Percentiles rank a stretch among this genome's conserved stretches.
Evolutionary conservation across 2,113 vertebrate species (phyloP).

Genomic region (Datnioides undecimradiatus): DNA sequence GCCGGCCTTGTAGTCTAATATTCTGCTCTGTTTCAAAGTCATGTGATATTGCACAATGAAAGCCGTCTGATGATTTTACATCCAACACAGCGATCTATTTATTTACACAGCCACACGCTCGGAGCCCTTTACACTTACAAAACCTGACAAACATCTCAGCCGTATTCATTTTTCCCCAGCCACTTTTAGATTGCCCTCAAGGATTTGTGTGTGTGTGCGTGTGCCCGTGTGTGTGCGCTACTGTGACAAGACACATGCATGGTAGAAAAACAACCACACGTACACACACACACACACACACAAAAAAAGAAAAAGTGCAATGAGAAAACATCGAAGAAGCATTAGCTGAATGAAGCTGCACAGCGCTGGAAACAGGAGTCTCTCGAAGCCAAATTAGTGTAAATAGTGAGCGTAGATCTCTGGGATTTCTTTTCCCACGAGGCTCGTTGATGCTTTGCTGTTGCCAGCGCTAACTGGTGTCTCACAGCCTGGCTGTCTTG

Average conservation of each 20-base stretch:
- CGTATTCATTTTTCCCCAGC: conserved; percentile 38
- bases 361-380: conserved; percentile 32
- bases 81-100: conserved; percentile 29
- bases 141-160: conserved; percentile 49
- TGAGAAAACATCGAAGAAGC: conserved; percentile 20
- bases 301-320: conserved; percentile 3
- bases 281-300: too few species aligned
- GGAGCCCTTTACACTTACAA: conserved; percentile 47
- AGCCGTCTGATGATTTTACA: conserved; percentile 45
- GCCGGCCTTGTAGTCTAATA: not conserved
- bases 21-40: conserved; percentile 20
- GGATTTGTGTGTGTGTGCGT: conserved; percentile 53
- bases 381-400: conserved; percentile 46
- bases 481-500: conserved; percentile 26
- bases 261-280: not conserved
- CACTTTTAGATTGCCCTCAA: conserved; percentile 47
- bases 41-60: conserved; percentile 41
- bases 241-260: conserved; percentile 35
- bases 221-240: conserved; percentile 43
- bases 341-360: conserved; percentile 17
- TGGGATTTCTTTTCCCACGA: conserved; percentile 55
- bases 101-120: conserved; percentile 45
- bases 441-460: conserved; percentile 39
- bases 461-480: conserved; percentile 35
- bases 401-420: conserved; percentile 50